phyloP scores from a whole-genome alignment of 2,888 invertebrate species.

The Eupithecia subfuscata region DNA sequence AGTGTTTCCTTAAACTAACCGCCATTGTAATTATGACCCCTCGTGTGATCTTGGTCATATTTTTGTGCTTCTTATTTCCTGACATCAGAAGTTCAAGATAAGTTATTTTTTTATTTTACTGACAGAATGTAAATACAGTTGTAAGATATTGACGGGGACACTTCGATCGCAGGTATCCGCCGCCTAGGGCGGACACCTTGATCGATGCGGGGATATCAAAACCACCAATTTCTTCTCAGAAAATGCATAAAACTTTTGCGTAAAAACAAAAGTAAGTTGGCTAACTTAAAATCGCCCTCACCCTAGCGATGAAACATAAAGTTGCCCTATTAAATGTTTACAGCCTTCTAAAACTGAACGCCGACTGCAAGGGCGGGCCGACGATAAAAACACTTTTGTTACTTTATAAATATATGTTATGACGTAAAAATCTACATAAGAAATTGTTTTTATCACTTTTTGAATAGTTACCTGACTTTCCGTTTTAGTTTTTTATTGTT shows the following conservation, averaged over 20 bases:
- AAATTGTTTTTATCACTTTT: conserved; percentile 46
- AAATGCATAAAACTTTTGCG: conserved; percentile 13
- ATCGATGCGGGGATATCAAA: background rate
- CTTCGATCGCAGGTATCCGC: too few relatives aligned
- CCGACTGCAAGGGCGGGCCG: conserved; percentile 47
- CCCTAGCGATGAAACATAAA: conserved; percentile 65
- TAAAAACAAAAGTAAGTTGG: conserved; percentile 32
- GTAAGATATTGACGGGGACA: background rate
- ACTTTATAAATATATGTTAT: conserved; percentile 50
- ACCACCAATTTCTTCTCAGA: conserved; percentile 2
- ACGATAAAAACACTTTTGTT: conserved; percentile 57
- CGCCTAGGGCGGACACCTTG: too few relatives aligned
- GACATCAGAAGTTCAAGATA: background rate
- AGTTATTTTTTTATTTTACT: background rate
- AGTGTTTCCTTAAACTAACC: conserved; percentile 23
- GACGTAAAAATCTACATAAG: conserved; percentile 44
- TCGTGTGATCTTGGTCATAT: conserved; percentile 2
- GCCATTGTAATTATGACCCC: conserved; percentile 10
- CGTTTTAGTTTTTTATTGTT: conserved; percentile 28
- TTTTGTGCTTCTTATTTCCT: conserved; percentile 17
- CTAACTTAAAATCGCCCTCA: conserved; percentile 48
- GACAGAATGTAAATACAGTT: background rate
- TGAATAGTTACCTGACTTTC: conserved; percentile 42
- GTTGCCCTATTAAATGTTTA: conserved; percentile 80
- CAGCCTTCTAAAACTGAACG: conserved; percentile 61